Base-by-base conservation (phyloP, 2,888 invertebrate genomes). In the Coecobrya sp. region DNA sequence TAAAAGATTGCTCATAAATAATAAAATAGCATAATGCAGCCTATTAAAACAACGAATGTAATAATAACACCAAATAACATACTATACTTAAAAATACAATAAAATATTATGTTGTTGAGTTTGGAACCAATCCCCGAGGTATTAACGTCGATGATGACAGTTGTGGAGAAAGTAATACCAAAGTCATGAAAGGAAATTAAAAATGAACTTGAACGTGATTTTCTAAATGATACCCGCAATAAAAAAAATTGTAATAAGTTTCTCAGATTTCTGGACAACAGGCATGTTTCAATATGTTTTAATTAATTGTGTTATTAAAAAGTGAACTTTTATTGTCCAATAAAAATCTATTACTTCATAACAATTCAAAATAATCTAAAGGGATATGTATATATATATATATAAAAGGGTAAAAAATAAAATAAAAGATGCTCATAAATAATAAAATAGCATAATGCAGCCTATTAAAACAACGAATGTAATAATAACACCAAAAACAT, bases 301-400 rank as follows among this genome's bases (percentile, higher is more conserved):
- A 8, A 22, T 7, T 22, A n/a, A n/a, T n/a, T n/a, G 59, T 27
- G 65, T 27, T 65, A 65, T 11, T 70, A 36, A 30, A 70, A 30
- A 36, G n/a, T 36, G 0, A 70, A 70, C 36, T 16, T 70, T 70
- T 70, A 70, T 70, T 30, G 36, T 13, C 36, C 4, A 68, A 68
- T 68, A 68, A 68, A 68, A 68, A 7, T 16, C 27, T 27, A 68
- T 36, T 16, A 7, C 0, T 70, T 70, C 16, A 70, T 30, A 36
- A n/a, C 36, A 70, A 70, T 70, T 27, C 30, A 36, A 70, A 70
- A 11, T 27, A 16, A 65, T 65, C 65, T 1, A 65, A 27, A 65
- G 1, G 22, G 7, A 25, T 8, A 65, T 4, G 19, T 25, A 25
- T 55, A 16, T 16, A 55, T 25, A 65, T n/a, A n/a, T n/a, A n/a